Conservation (phyloP, 1,140 invertebrate species). For the Danaus plexippus region DNA sequence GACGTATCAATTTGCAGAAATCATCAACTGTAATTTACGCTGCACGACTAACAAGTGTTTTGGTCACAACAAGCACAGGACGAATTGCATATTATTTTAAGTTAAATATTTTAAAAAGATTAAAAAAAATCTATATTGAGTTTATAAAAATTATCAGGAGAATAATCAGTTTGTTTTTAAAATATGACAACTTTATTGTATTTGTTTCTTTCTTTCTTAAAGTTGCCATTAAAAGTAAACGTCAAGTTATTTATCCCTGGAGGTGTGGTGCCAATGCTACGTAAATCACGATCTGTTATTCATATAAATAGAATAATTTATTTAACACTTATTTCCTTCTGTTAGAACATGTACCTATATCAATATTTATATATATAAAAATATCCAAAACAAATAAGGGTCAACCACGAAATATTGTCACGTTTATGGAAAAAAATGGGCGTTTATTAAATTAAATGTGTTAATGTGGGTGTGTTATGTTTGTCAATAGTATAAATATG, state of each 20-base stretch:
- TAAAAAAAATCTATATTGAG: too few species aligned
- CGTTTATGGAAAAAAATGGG: constrained; percentile 10
- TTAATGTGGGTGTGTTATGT: constrained; percentile 19
- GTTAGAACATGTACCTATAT: too few species aligned
- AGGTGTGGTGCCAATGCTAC: constrained; percentile 27
- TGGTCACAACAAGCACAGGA: too few species aligned
- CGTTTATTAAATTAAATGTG: too few species aligned
- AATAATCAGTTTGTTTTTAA: too few species aligned
- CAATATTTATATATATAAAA: constrained; percentile 8
- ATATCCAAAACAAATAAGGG: constrained; percentile 9
- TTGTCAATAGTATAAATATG: constrained; percentile 3
- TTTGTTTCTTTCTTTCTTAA: too few species aligned
- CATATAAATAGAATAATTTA: constrained; percentile 36
- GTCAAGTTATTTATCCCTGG: background rate
- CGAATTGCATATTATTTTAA: constrained; percentile 14
- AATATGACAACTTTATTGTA: too few species aligned
- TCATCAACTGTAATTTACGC: constrained; percentile 52
- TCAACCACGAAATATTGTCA: constrained; percentile 16
- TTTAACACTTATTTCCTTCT: constrained; percentile 8
- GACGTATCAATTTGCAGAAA: constrained; percentile 51
- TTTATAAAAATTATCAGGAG: too few species aligned
- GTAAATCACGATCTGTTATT: constrained; percentile 42
- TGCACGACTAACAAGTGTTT: constrained; percentile 7
- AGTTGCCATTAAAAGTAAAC: too few species aligned
- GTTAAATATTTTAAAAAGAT: constrained; percentile 5